Percentiles rank a stretch among this genome's conserved stretches.
phyloP scores from a whole-genome alignment of 2,888 invertebrate species.

The Dynastes hyllus region DNA sequence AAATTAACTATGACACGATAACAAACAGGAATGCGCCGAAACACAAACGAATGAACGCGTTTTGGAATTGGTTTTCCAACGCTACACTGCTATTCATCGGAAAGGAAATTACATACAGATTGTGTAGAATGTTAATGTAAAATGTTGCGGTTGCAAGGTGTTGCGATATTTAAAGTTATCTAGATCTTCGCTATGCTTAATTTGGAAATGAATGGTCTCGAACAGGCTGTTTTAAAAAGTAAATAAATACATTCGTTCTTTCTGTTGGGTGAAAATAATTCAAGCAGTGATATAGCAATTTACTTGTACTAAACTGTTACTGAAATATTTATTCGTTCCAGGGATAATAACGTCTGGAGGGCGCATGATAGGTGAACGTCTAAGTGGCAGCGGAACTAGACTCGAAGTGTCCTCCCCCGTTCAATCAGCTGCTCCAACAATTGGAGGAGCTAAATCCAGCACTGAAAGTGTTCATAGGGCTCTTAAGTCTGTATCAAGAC shows the following conservation, averaged over 20 bases:
- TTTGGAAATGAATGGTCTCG: too few relatives aligned
- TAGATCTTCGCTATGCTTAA: too few relatives aligned
- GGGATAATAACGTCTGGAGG: slow-evolving; percentile 70
- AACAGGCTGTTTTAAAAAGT: too few relatives aligned
- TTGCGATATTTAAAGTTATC: not conserved
- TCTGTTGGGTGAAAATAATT: too few relatives aligned
- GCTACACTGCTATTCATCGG: slow-evolving; percentile 4
- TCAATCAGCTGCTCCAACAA: slow-evolving; percentile 64
- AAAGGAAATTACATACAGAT: not conserved
- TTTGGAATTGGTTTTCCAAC: slow-evolving; percentile 15
- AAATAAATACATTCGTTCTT: too few relatives aligned
- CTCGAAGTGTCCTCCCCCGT: slow-evolving; percentile 72
- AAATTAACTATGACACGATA: slow-evolving; percentile 25
- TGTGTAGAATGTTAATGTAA: not conserved
- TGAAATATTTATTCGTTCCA: slow-evolving; percentile 57
- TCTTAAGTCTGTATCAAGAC: slow-evolving; percentile 75
- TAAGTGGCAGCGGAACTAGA: slow-evolving; percentile 73
- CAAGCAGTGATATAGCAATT: too few relatives aligned
- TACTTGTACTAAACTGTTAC: too few relatives aligned
- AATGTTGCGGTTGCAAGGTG: not conserved
- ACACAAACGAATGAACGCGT: slow-evolving; percentile 13
- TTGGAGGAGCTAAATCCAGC: slow-evolving; percentile 69
- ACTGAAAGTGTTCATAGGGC: slow-evolving; percentile 71
- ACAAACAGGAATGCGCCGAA: slow-evolving; percentile 22
- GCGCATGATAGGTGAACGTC: slow-evolving; percentile 73